Percentiles rank a stretch among this genome's conserved stretches.
Conservation (phyloP, 2,888 invertebrate genomes). For the Oscheius myriophilus region DNA sequence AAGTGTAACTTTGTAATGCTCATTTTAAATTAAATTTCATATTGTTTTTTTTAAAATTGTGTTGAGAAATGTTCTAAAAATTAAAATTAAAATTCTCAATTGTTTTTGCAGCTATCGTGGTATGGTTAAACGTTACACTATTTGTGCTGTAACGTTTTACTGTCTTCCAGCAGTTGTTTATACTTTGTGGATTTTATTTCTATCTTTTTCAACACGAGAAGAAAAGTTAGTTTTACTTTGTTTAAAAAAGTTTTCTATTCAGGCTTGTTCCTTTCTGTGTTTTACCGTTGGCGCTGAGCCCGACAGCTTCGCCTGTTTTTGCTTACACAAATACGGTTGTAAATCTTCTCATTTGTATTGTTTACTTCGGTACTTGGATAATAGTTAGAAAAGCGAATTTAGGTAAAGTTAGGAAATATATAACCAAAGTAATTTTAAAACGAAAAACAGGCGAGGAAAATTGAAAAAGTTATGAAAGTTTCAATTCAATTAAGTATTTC, state of each 20-base stretch:
- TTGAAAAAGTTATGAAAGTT: too few relatives aligned
- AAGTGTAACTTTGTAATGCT: too few relatives aligned
- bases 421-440: too few relatives aligned
- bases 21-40: too few relatives aligned
- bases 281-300: neutral
- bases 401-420: neutral
- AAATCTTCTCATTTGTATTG: neutral
- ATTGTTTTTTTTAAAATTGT: too few relatives aligned
- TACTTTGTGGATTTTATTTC: neutral
- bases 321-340: neutral
- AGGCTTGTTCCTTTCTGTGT: conserved; percentile 4
- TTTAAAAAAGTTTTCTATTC: neutral
- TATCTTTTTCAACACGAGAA: neutral
- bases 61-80: too few relatives aligned
- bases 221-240: neutral
- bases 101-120: conserved; percentile 2
- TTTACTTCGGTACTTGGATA: conserved; percentile 2
- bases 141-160: neutral
- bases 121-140: neutral
- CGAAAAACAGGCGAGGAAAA: too few relatives aligned
- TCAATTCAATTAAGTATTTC: too few relatives aligned
- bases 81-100: too few relatives aligned
- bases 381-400: neutral
- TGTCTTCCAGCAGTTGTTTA: neutral
- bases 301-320: neutral